These are phyloP conservation scores for Aptenodytes patagonicus DNA, from an alignment of 2,113 vertebrate genomes.

Conservation along the genomic window DNA sequence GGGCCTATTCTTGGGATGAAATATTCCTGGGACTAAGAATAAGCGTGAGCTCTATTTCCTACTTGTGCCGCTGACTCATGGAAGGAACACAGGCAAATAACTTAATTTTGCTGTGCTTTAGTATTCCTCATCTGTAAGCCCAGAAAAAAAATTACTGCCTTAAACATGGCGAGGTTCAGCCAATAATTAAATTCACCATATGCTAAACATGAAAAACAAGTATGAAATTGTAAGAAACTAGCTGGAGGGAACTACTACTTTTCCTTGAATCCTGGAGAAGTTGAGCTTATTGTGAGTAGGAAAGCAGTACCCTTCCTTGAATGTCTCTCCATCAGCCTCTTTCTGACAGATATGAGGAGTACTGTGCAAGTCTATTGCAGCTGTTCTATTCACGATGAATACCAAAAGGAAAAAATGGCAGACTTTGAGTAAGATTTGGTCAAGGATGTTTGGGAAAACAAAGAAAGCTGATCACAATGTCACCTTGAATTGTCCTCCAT, in stretches of 20 bases:
- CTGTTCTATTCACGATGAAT: neutral
- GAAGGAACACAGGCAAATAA: neutral
- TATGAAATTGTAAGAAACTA: neutral
- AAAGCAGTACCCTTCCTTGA: neutral
- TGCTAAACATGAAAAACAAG: neutral
- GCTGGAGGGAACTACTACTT: neutral
- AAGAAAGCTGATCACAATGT: neutral
- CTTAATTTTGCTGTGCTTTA: neutral
- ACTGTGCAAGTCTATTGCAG: neutral
- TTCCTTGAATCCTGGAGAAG: neutral
- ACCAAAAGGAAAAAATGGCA: neutral
- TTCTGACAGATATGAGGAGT: neutral
- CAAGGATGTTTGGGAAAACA: neutral
- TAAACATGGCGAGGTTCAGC: accelerated
- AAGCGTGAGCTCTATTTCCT: neutral
- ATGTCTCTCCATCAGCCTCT: too few species aligned
- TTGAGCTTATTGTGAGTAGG: accelerated
- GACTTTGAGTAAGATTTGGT: neutral
- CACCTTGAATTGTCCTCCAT: neutral
- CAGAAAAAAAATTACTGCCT: neutral
- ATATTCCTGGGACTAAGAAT: neutral
- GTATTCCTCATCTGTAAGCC: neutral
- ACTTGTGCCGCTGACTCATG: neutral
- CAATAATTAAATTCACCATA: neutral
- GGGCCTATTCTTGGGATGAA: neutral